A percentile compares a stretch with the other conserved stretches of the same genome.
Evolutionary conservation across 1,140 invertebrate genomes (phyloP).

Genomic region (Papilio xuthus): DNA sequence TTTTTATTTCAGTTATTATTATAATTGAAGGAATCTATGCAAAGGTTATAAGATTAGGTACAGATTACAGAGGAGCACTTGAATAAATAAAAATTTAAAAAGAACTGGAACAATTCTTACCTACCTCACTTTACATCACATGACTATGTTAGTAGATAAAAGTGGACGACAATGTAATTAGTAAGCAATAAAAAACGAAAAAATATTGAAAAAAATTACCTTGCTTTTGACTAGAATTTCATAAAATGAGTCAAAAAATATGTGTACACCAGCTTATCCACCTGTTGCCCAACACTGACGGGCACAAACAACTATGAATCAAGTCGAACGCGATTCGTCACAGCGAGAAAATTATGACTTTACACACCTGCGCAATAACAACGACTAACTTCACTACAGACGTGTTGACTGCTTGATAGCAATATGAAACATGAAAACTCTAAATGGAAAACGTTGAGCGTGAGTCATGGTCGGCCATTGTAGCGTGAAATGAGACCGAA

Average conservation of each 20-base stretch:
- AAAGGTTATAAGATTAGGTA: not conserved
- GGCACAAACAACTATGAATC: slow-evolving; percentile 25
- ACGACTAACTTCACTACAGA: slow-evolving; percentile 27
- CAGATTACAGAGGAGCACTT: not conserved
- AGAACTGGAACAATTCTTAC: not conserved
- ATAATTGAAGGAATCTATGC: not conserved
- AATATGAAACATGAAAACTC: slow-evolving; percentile 30
- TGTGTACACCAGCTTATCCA: not conserved
- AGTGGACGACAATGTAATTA: slow-evolving; percentile 22
- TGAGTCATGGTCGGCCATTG: slow-evolving; percentile 29
- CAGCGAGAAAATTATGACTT: slow-evolving; percentile 27
- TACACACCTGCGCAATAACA: not conserved
- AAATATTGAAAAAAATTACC: not conserved
- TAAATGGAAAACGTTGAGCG: slow-evolving; percentile 22
- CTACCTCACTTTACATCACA: slow-evolving; percentile 21
- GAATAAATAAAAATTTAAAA: slow-evolving; percentile 20
- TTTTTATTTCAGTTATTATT: not conserved
- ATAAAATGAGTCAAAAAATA: not conserved
- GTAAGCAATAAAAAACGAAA: slow-evolving; percentile 10
- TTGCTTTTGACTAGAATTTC: slow-evolving; percentile 1
- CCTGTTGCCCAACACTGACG: slow-evolving; percentile 14
- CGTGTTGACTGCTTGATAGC: slow-evolving; percentile 25
- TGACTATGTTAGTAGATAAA: slow-evolving; percentile 6
- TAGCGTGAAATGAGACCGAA: slow-evolving; percentile 6
- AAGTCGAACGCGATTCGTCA: slow-evolving; percentile 21